phyloP scores from a whole-genome alignment of 2,797 vertebrate genomes.

The Trematomus bernacchii region DNA sequence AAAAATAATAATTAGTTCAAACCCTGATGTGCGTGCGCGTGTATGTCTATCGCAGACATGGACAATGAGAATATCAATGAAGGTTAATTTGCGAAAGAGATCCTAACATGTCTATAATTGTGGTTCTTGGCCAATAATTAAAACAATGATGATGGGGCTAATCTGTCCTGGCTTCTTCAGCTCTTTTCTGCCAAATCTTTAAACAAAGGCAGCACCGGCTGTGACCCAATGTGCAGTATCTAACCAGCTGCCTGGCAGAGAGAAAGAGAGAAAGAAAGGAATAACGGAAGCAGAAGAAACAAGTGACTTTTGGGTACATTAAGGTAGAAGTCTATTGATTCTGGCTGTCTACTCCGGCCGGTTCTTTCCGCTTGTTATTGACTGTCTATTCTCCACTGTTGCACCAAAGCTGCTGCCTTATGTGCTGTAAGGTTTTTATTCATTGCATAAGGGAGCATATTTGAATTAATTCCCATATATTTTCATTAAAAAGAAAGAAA shows the following conservation, averaged over 20 bases:
- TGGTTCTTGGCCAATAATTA: constrained; percentile 9
- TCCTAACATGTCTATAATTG: constrained; percentile 15
- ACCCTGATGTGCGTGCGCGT: background rate
- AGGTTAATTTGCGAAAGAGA: constrained; percentile 45
- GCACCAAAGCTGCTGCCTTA: constrained; percentile 38
- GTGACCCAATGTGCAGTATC: constrained; percentile 23
- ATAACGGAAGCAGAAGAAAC: constrained; percentile 39
- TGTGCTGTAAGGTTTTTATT: constrained; percentile 35
- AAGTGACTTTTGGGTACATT: constrained; percentile 64
- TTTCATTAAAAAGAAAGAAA: constrained; percentile 1
- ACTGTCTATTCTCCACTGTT: constrained; percentile 47
- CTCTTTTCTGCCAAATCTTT: constrained; percentile 1
- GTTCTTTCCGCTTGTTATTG: constrained; percentile 69
- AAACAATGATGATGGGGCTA: background rate
- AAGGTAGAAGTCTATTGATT: constrained; percentile 65
- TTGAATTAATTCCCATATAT: constrained; percentile 36
- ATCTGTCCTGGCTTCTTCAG: constrained; percentile 19
- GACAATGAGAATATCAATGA: background rate
- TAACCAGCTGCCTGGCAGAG: constrained; percentile 22
- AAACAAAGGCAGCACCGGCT: constrained; percentile 12
- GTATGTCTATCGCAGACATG: background rate
- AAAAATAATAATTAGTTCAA: too few relatives aligned
- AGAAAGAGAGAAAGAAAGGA: constrained; percentile 1
- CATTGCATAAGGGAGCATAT: constrained; percentile 22
- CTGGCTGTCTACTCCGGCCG: constrained; percentile 44